Evolutionary conservation across 2,113 vertebrate species (phyloP).

Genomic region (Alaudala cheleensis): DNA sequence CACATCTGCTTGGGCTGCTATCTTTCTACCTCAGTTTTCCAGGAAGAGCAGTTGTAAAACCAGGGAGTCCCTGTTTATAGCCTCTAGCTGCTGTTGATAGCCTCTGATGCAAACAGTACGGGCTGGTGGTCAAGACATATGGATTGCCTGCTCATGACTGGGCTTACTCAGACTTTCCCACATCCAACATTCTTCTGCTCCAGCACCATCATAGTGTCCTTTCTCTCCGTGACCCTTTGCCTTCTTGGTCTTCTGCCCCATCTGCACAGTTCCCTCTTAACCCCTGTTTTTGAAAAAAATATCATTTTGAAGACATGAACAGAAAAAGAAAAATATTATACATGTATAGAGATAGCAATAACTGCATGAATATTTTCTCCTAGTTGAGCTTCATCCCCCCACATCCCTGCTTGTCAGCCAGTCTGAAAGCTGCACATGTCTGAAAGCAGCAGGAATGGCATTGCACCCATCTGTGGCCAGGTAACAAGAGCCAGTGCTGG

Average conservation of each 20-base stretch:
- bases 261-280: background rate
- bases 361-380: background rate
- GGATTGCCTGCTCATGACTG: background rate
- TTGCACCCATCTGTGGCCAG: background rate
- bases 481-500: background rate
- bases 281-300: background rate
- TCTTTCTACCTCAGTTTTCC: background rate
- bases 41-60: background rate
- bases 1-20: background rate
- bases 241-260: background rate
- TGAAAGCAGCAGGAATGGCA: background rate
- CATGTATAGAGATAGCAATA: background rate
- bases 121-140: background rate
- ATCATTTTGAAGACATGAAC: background rate
- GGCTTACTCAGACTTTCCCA: background rate
- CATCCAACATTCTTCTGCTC: background rate
- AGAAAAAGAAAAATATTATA: background rate
- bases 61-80: background rate
- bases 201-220: background rate
- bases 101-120: background rate
- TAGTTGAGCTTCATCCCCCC: background rate
- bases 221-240: background rate
- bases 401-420: background rate
- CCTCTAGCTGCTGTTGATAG: background rate
- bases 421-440: background rate